Evolutionary conservation across 1,140 invertebrate species (phyloP), one percentile per base, ranked within the genome.

Genomic region (Antheraea pernyi): DNA sequence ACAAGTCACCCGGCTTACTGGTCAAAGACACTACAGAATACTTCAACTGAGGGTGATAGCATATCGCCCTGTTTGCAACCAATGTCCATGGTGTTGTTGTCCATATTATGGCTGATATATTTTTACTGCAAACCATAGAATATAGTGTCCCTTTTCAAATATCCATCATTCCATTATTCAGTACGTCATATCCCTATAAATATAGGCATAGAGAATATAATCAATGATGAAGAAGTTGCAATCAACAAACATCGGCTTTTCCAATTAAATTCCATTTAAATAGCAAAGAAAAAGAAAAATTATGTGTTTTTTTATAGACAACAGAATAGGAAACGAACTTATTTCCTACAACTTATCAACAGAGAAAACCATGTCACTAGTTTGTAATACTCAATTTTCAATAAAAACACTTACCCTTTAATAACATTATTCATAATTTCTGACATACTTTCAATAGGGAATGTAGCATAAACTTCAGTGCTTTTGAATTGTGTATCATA

Each of bases 81-180:
- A 99, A 85, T 0, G 98, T 98, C 99, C 99, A 99, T 0, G 99
- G 99, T 0, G 99, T 99, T 10, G 99, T 99, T 0, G 99, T 99
- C 99, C 99, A 99, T 11, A 98, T 95, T 0, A 99, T 86, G 3
- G 94, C 95, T 88, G 94, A 96, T 48, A 96, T 53, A 11, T 69
- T 61, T 68, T 79, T 79, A 6, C 92, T 89, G 78, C 86, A 79
- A 76, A 68, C 6, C n/a, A 19, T 22, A 65, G 46, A 65, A 3
- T 30, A 30, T 4, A 30, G 22, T 30, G 22, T 30, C 22, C 22
- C 22, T 30, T 30, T 30, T 30, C 22, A 30, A 30, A 30, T 30
- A 30, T 30, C 4, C 22, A 30, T 30, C 22, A 30, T n/a, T 30
- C 22, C 22, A 30, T 30, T 30, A 30, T 30, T 30, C 22, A 30